Evolutionary conservation across 1,140 invertebrate genomes (phyloP).

Genomic region (Nilaparvata lugens): DNA sequence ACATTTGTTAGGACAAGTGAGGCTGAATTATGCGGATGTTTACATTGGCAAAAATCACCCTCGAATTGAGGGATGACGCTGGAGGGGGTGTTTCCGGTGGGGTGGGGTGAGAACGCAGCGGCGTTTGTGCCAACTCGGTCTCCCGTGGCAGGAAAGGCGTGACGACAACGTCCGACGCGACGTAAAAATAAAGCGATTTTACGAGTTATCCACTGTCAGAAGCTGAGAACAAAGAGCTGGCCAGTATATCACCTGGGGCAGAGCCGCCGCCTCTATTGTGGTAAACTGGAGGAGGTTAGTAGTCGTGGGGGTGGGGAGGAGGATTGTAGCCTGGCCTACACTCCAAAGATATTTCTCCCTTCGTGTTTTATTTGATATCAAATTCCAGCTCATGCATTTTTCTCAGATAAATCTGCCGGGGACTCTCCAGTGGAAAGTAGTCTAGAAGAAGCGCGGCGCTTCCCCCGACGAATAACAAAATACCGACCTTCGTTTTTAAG

Average conservation of each 20-base stretch:
- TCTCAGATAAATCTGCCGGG: background rate
- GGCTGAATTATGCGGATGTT: too few relatives aligned
- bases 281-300: background rate
- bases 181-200: conserved; percentile 1
- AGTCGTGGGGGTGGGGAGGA: too few relatives aligned
- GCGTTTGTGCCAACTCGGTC: too few relatives aligned
- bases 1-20: too few relatives aligned
- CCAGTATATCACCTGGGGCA: background rate
- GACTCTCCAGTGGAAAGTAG: background rate
- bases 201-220: conserved; percentile 1
- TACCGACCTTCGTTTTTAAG: background rate
- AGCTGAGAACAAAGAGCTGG: conserved; percentile 1
- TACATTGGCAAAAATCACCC: too few relatives aligned
- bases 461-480: background rate
- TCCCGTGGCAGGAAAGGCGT: too few relatives aligned
- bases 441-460: background rate
- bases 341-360: background rate
- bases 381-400: conserved; percentile 5
- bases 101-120: too few relatives aligned
- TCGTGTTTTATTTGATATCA: conserved; percentile 4
- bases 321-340: too few relatives aligned
- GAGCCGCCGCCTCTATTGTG: background rate
- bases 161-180: too few relatives aligned
- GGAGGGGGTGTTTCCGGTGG: too few relatives aligned
- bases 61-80: too few relatives aligned